Percentiles rank a stretch among this genome's conserved stretches.
These are phyloP conservation scores for Geophilus truncorum DNA, from an alignment of 2,888 invertebrate species.

Conservation along the genomic window DNA sequence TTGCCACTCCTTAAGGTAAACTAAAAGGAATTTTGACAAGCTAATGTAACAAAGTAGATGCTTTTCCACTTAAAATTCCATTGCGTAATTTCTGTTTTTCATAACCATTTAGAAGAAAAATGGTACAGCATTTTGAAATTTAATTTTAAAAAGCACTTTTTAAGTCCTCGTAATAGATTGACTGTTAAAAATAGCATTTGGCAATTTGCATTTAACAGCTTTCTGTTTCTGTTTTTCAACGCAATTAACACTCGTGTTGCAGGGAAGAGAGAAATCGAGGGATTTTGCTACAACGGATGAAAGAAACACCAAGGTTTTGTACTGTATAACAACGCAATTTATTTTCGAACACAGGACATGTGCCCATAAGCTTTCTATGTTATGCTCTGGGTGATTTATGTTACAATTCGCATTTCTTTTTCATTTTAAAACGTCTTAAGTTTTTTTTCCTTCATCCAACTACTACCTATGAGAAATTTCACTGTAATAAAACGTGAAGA, in stretches of 20 bases:
- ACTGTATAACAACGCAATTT: constrained; percentile 22
- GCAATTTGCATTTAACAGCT: neutral
- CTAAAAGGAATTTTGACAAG: neutral
- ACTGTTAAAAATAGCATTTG: neutral
- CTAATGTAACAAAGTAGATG: neutral
- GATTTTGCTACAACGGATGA: neutral
- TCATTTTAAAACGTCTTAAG: neutral
- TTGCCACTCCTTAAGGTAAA: neutral
- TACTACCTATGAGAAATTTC: neutral
- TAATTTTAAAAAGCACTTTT: neutral
- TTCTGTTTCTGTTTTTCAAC: neutral
- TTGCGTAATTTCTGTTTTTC: neutral
- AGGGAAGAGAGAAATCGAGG: neutral
- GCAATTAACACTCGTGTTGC: too few species aligned
- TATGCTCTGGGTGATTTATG: constrained; percentile 12
- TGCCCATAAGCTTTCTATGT: constrained; percentile 20
- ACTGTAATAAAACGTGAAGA: neutral
- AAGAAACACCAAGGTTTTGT: neutral
- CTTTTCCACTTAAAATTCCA: neutral
- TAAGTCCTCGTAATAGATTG: neutral
- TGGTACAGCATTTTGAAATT: neutral
- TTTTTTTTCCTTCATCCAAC: neutral
- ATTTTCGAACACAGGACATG: neutral
- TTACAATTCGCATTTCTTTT: neutral
- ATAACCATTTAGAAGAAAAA: neutral